Conservation (phyloP, 64 coral and sea anemone genomes). For the Anthopleura sola region DNA sequence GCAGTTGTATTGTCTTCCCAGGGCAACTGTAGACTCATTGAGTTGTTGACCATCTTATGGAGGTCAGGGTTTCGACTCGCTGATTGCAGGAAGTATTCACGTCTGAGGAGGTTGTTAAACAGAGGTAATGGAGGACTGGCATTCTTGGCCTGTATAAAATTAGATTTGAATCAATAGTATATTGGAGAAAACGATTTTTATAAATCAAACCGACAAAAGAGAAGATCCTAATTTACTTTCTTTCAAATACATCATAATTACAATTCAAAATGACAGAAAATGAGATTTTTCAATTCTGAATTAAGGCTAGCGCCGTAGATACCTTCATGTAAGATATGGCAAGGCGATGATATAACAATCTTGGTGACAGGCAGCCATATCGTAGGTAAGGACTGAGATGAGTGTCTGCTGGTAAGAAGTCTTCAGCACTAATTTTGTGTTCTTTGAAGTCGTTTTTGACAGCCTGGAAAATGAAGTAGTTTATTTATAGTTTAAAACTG, state of each 20-base stretch:
- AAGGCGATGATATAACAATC: slow-evolving; percentile 34
- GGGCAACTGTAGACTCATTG: slow-evolving; percentile 49
- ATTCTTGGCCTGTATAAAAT: slow-evolving; percentile 16
- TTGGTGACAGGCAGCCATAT: slow-evolving; percentile 41
- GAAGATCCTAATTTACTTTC: too few species aligned
- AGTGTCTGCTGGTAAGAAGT: slow-evolving; percentile 12
- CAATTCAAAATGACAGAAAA: too few species aligned
- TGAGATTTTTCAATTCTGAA: not conserved
- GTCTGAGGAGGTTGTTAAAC: slow-evolving; percentile 23
- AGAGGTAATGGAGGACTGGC: not conserved
- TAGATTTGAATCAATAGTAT: not conserved
- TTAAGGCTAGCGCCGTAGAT: not conserved
- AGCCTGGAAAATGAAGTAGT: slow-evolving; percentile 5
- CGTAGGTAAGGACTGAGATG: slow-evolving; percentile 58
- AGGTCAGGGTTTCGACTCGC: slow-evolving; percentile 36
- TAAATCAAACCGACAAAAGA: too few species aligned
- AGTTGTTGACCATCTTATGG: slow-evolving; percentile 44
- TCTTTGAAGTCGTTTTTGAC: slow-evolving; percentile 27
- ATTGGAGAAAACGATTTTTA: too few species aligned
- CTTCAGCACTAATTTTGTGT: not conserved
- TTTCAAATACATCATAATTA: too few species aligned
- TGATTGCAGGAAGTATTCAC: slow-evolving; percentile 44
- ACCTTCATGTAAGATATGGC: slow-evolving; percentile 51
- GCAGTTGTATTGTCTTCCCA: slow-evolving; percentile 38
- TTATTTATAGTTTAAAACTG: too few species aligned